A percentile compares a stretch with the other conserved stretches of the same genome.
Conservation (phyloP, 2,888 invertebrate species). For the Synergus itoensis region DNA sequence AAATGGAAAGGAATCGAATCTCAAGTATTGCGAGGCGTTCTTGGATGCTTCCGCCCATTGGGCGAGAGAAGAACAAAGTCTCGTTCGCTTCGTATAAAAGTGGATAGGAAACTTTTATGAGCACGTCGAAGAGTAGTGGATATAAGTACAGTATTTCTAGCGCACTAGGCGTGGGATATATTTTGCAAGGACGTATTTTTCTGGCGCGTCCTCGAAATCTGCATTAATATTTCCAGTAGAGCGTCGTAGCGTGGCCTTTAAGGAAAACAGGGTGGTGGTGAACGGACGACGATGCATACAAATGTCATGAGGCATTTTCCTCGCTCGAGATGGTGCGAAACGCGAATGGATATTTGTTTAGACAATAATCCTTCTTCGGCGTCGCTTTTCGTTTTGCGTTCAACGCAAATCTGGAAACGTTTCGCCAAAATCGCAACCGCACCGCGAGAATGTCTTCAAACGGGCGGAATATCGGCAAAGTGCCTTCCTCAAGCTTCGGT, state of each 20-base stretch:
- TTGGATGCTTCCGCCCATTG: background rate
- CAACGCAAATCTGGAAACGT: conserved; percentile 31
- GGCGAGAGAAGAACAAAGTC: conserved; percentile 39
- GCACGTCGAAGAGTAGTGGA: conserved; percentile 3
- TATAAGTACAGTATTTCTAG: conserved; percentile 43
- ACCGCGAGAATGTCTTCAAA: conserved; percentile 36
- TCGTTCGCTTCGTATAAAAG: conserved; percentile 8
- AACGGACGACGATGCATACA: background rate
- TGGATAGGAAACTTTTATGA: conserved; percentile 31
- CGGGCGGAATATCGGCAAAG: conserved; percentile 38
- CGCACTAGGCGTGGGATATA: background rate
- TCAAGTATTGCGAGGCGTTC: conserved; percentile 19
- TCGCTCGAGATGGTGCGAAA: background rate
- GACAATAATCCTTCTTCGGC: conserved; percentile 18
- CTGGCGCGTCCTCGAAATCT: conserved; percentile 47
- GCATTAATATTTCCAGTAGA: conserved; percentile 48
- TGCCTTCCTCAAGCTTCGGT: conserved; percentile 38
- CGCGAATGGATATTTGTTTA: conserved; percentile 17
- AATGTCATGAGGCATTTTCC: background rate
- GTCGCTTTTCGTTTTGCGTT: conserved; percentile 19
- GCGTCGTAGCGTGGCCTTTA: background rate
- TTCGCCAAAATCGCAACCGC: conserved; percentile 28
- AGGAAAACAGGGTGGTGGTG: background rate
- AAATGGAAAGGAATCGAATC: conserved; percentile 24
- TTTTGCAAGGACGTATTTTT: background rate